These are phyloP conservation scores for Thymallus thymallus DNA, from an alignment of 2,113 vertebrate species.

Conservation along the genomic window DNA sequence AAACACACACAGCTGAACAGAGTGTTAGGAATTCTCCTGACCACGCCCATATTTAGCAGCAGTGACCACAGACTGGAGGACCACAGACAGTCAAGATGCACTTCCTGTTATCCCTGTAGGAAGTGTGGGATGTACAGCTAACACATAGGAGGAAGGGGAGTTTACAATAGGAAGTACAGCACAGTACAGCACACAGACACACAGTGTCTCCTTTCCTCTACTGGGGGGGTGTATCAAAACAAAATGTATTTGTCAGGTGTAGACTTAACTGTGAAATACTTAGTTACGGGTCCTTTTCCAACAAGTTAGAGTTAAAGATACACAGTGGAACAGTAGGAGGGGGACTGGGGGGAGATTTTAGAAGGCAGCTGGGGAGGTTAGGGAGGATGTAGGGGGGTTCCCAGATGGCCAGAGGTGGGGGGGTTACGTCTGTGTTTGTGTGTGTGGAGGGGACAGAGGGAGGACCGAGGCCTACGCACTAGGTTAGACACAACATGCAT, in stretches of 20 bases:
- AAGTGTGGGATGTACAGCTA: conserved; percentile 2
- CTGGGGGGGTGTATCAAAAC: conserved; percentile 1
- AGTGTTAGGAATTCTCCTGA: background rate
- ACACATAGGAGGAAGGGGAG: conserved; percentile 45
- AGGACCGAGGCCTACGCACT: conserved; percentile 60
- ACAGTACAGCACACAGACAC: background rate
- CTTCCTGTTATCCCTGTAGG: conserved; percentile 7
- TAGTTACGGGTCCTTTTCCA: too few species aligned
- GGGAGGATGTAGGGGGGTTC: conserved; percentile 37
- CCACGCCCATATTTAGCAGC: background rate
- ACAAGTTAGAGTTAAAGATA: too few species aligned
- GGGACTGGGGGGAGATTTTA: conserved; percentile 31
- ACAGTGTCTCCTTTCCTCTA: conserved; percentile 42
- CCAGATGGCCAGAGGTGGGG: conserved; percentile 67
- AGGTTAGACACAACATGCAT: conserved; percentile 69
- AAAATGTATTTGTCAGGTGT: too few species aligned
- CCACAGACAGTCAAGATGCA: conserved; percentile 1
- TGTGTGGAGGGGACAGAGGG: conserved; percentile 9
- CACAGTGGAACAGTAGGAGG: background rate
- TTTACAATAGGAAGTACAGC: conserved; percentile 29
- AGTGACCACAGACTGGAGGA: background rate
- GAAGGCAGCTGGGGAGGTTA: conserved; percentile 50
- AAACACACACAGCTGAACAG: conserved; percentile 14
- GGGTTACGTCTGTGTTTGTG: conserved; percentile 68
- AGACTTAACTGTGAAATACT: too few species aligned